Base-by-base conservation (phyloP, 2,113 vertebrate genomes). In the Hystrix brachyura region DNA sequence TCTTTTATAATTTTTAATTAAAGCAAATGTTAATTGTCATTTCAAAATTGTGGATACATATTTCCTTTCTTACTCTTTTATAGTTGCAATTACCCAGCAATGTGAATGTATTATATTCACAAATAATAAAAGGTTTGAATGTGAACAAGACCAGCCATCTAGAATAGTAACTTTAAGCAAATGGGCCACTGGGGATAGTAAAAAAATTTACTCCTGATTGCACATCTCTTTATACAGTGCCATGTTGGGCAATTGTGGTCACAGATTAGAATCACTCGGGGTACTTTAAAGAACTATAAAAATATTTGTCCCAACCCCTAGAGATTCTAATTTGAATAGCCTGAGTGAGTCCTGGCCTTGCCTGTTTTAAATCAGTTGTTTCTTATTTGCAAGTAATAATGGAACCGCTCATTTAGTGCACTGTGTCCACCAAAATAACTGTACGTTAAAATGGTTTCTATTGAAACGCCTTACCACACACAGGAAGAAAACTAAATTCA, bases 61-160 rank as follows among this genome's bases (percentile, higher is more conserved):
- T 38, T 65, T 74, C 8, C 21, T 32, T 86, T 89, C 19, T 12
- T 71, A 55, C 14, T n/a, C 32, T 95, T 27, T 80, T 59, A 57
- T 87, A 87, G 81, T 29, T 87, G 60, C 1, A 87, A 27, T 82
- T 95, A 90, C 21, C 76, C 46, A 83, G 69, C 11, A 53, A 10
- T 55, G 14, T 84, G 18, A 88, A 51, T 53, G 4, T 32, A 82
- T 27, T 91, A 18, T 67, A 81, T 46, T 69, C 27, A 90, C 84
- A 95, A 96, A 74, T 55, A 96, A 83, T 79, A 62, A 51, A 60
- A 53, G 59, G 10, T 59, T 71, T 95, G 57, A 89, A 83, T 74
- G 17, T 57, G 19, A 90, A 72, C 10, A 90, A 86, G 48, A 79
- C 72, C 48, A 82, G 57, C 6, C 55, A 97, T n/a, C 59, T 96